Base-by-base conservation (phyloP, 2,113 vertebrate genomes). In the Chrysochloris asiatica region DNA sequence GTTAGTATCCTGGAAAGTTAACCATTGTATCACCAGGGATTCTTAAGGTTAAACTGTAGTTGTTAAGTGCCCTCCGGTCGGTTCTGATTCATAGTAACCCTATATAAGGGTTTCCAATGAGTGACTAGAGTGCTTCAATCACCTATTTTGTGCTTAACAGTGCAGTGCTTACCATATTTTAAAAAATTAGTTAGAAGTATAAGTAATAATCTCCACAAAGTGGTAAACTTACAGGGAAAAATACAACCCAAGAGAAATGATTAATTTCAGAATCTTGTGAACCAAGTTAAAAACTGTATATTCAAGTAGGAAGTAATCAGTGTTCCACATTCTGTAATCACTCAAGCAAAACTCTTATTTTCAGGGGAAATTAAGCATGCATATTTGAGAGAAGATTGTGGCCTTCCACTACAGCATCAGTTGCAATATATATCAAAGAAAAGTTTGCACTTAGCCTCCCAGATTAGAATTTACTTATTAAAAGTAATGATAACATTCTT, bases 401-500 rank as follows among this genome's bases (percentile, higher is more conserved):
- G 26, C 19, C 28, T 67, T 94, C 5, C 9, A 75, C 69, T 88
- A 48, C 14, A 87, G 6, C 91, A 36, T 76, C 43, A 65, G 17
- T 26, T 50, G 88, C 43, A 90, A 69, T 69, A 76, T 10, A 83
- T 73, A 56, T 80, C 59, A 92, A 95, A 94, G 83, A 52, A 94
- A 71, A n/a, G 81, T 79, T 69, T 75, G 38, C 17, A 88, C 21
- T 75, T 86, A 45, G 2, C 16, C 16, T 63, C 2, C 28, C 38
- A 87, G 56, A 88, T 85, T 89, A 81, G 26, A 88, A 94, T 86
- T 89, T 87, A 72, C 56, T 94, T 88, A 90, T 88, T 93, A 61
- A 78, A 86, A 89, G 78, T 50, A 78, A 88, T 89, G 87, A 90
- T 82, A 73, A 85, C 50, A 28, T 88, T 43, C 21, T 89, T 78